Evolutionary conservation across 2,113 vertebrate genomes (phyloP), one percentile per base, ranked within the genome.

Genomic region (Chrysochloris asiatica): DNA sequence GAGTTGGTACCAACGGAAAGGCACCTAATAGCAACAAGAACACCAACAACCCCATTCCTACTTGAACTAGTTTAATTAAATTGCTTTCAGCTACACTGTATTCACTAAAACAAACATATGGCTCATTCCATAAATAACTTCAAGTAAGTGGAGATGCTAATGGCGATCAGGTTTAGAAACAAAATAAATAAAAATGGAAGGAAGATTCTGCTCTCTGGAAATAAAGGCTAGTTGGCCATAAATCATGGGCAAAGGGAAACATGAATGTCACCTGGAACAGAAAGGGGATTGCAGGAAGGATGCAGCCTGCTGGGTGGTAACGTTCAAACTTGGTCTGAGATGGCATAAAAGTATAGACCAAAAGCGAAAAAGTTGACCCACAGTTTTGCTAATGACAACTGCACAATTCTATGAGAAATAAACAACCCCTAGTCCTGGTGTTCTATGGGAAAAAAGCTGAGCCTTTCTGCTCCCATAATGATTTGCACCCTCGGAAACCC

Each of bases 151-250:
- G 36, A 80, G 33, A 56, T 61, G 6, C 76, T 79, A 16, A 24
- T 69, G 17, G 16, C n/a, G 63, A 28, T 33, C 83, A 82, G n/a
- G 79, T 59, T 86, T 88, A 73, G 30, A 93, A 76, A 85, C 3
- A 38, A 0, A 54, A 85, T 41, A 47, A 54, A 73, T 76, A n/a
- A 54, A 91, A 92, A 65, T 61, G 28, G 9, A 2, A 5, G 19
- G 24, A 88, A 79, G 43, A 0, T 22, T 76, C 11, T 22, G 14
- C 56, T 84, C 47, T 88, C 14, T 38, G 14, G 73, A 86, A 87
- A 45, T 10, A 83, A 26, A 56, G 28, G 69, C 83, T 89, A 76
- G 22, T 54, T 22, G 26, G 5, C 9, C 38, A 17, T 9, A 33
- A 77, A 14, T 12, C 63, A 6, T 13, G n/a, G 24, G 13, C 30